Evolutionary conservation across 2,113 vertebrate species (phyloP).

Genomic region (Carassius carassius): DNA sequence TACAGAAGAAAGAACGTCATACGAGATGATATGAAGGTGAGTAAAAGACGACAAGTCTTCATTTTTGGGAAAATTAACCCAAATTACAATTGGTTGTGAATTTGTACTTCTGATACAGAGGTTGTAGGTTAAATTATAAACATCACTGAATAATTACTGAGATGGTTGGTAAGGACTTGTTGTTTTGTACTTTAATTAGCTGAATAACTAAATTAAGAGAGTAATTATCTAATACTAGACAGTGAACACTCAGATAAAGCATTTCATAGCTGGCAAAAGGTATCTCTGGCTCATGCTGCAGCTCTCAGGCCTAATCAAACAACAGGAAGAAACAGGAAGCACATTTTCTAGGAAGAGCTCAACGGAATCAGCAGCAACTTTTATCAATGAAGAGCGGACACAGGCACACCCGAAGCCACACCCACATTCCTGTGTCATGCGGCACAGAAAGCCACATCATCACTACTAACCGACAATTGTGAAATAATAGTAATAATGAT

Average conservation of each 20-base stretch:
- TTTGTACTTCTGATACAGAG: background rate
- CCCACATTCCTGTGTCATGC: conserved; percentile 66
- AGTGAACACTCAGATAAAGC: background rate
- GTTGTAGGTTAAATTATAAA: background rate
- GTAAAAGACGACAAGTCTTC: background rate
- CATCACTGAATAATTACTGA: background rate
- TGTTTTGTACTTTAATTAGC: background rate
- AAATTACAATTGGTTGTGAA: background rate
- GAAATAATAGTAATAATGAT: background rate
- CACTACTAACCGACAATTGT: background rate
- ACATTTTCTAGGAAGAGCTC: conserved; percentile 65
- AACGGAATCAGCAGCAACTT: conserved; percentile 63
- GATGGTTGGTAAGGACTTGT: background rate
- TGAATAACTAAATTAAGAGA: background rate
- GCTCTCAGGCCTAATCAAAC: conserved; percentile 17
- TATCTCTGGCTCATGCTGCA: background rate
- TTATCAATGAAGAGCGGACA: conserved; percentile 68
- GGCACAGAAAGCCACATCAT: conserved; percentile 38
- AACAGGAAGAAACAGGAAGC: conserved; percentile 57
- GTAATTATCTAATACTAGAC: background rate
- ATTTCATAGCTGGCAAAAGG: background rate
- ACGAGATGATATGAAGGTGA: too few species aligned
- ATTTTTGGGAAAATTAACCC: background rate
- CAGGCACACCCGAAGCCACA: conserved; percentile 56
- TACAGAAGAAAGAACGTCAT: background rate